Percentiles rank a stretch among this genome's conserved stretches.
Evolutionary conservation across 2,888 invertebrate species (phyloP).

Genomic region (Helleia helle): DNA sequence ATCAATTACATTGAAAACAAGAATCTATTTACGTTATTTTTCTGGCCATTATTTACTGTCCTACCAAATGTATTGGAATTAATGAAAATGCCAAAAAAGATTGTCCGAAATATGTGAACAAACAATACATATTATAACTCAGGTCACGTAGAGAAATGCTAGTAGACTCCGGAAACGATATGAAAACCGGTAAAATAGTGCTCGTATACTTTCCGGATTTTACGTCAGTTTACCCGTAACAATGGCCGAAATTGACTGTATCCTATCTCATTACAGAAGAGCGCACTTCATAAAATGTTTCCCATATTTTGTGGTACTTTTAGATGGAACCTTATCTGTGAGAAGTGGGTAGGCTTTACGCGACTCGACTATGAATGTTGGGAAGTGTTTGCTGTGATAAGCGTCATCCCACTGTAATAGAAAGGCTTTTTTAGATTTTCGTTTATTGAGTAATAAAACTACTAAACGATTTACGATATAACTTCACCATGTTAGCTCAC

Average conservation of each 20-base stretch:
- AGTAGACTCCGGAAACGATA: slow-evolving; percentile 23
- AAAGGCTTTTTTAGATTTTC: background rate
- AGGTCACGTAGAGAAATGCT: slow-evolving; percentile 24
- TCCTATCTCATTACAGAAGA: slow-evolving; percentile 34
- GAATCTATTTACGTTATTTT: background rate
- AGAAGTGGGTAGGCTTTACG: slow-evolving; percentile 23
- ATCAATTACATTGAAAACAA: background rate
- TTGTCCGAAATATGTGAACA: slow-evolving; percentile 8
- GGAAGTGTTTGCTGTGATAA: slow-evolving; percentile 14
- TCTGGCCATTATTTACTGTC: background rate
- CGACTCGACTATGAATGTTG: slow-evolving; percentile 19
- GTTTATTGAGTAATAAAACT: no score
- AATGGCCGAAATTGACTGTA: slow-evolving; percentile 32
- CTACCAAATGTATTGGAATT: background rate
- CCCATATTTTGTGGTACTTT: slow-evolving; percentile 28
- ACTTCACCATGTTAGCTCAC: no score
- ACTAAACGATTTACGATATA: background rate
- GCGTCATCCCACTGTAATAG: slow-evolving; percentile 1
- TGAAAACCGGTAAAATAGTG: slow-evolving; percentile 23
- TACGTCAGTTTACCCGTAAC: slow-evolving; percentile 33
- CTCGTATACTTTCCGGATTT: slow-evolving; percentile 32
- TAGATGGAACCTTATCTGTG: slow-evolving; percentile 25
- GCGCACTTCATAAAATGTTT: slow-evolving; percentile 33
- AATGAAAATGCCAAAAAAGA: background rate
- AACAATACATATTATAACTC: slow-evolving; percentile 21